Evolutionary conservation across 2,113 vertebrate genomes (phyloP).

Genomic region (Thalassoma bifasciatum): DNA sequence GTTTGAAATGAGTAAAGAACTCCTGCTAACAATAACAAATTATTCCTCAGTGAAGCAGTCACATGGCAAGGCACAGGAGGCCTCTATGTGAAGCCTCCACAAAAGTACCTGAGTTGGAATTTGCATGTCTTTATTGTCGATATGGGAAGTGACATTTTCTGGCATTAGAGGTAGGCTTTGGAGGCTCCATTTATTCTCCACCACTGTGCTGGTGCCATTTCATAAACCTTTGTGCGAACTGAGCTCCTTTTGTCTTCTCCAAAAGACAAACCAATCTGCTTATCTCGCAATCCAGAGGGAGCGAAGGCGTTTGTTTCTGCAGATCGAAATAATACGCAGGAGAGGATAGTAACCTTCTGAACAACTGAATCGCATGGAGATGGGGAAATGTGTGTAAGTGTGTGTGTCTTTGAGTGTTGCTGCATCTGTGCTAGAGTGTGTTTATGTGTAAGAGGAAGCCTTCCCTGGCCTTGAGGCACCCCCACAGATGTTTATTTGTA

Average conservation of each 20-base stretch:
- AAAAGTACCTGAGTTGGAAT: constrained; percentile 61
- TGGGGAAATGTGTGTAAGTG: constrained; percentile 45
- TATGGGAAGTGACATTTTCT: constrained; percentile 75
- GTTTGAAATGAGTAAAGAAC: constrained; percentile 42
- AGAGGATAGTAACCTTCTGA: constrained; percentile 74
- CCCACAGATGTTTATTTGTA: constrained; percentile 76
- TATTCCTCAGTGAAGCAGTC: constrained; percentile 23
- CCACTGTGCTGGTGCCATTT: constrained; percentile 62
- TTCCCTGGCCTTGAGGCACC: constrained; percentile 61
- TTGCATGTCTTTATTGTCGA: constrained; percentile 66
- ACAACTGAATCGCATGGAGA: constrained; percentile 63
- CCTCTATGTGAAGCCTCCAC: constrained; percentile 43
- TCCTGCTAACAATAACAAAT: constrained; percentile 20
- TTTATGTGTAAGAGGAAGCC: constrained; percentile 61
- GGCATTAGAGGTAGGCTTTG: constrained; percentile 62
- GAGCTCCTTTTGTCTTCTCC: constrained; percentile 72
- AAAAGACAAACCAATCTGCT: constrained; percentile 80
- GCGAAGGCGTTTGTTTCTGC: constrained; percentile 68
- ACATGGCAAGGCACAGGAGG: not conserved
- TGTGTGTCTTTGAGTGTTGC: constrained; percentile 19
- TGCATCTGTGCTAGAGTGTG: constrained; percentile 45
- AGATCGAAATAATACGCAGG: constrained; percentile 74
- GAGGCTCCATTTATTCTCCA: constrained; percentile 46
- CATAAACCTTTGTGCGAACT: constrained; percentile 68
- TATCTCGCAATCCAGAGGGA: constrained; percentile 78